phyloP scores from a whole-genome alignment of 2,888 invertebrate genomes.

The Caenorhabditis imperialis region DNA sequence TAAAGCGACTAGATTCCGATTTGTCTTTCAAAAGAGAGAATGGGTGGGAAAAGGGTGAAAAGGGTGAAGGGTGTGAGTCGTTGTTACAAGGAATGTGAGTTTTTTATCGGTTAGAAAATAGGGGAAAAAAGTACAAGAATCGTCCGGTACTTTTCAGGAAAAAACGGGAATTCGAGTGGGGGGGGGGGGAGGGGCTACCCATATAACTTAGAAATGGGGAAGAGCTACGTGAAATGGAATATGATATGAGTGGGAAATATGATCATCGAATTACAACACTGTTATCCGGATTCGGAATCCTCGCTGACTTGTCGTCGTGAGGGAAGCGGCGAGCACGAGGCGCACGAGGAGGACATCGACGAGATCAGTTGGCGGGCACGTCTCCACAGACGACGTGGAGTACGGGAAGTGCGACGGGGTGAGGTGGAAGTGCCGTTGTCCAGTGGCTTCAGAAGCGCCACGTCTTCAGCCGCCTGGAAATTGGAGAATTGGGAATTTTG shows the following conservation, averaged over 20 bases:
- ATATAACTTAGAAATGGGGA: constrained; percentile 31
- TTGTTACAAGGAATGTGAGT: too few relatives aligned
- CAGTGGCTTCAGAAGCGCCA: constrained; percentile 38
- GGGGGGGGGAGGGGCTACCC: constrained; percentile 19
- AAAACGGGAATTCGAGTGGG: constrained; percentile 19
- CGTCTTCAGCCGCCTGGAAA: constrained; percentile 48
- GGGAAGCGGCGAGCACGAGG: constrained; percentile 39
- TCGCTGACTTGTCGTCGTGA: constrained; percentile 46
- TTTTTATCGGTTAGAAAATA: constrained; percentile 7
- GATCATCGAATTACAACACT: not conserved
- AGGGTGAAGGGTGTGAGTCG: not conserved
- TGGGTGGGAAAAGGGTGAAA: not conserved
- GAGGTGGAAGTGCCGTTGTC: constrained; percentile 16
- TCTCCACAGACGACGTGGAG: constrained; percentile 44
- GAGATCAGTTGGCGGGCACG: constrained; percentile 34
- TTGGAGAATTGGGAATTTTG: too few relatives aligned
- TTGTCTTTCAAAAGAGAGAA: not conserved
- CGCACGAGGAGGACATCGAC: constrained; percentile 49
- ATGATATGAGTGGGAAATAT: constrained; percentile 21
- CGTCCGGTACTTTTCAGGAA: constrained; percentile 33
- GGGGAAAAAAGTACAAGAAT: not conserved
- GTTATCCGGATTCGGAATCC: constrained; percentile 46
- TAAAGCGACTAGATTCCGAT: constrained; percentile 34
- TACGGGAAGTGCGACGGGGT: constrained; percentile 15
- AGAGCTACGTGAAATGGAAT: constrained; percentile 22